These are phyloP conservation scores for Choristoneura fumiferana DNA, from an alignment of 1,140 invertebrate species.

Conservation along the genomic window DNA sequence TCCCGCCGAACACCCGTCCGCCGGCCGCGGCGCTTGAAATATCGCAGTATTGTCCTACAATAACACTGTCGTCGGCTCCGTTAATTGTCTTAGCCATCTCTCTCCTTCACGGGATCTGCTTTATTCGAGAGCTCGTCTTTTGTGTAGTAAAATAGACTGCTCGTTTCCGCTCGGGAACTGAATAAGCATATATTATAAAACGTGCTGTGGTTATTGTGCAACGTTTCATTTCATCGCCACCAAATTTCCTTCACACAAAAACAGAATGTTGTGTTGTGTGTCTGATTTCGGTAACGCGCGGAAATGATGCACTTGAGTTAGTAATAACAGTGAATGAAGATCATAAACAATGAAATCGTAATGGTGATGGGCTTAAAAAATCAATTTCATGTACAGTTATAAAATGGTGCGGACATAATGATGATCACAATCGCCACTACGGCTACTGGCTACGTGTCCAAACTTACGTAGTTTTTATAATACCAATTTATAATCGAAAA, in stretches of 20 bases:
- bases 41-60: conserved; percentile 68
- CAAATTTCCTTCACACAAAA: conserved; percentile 52
- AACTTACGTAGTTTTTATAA: background rate
- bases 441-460: conserved; percentile 3
- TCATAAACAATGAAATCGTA: conserved; percentile 67
- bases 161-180: conserved; percentile 38
- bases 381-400: conserved; percentile 70
- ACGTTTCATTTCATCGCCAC: conserved; percentile 44
- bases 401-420: conserved; percentile 37
- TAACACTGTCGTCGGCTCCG: conserved; percentile 64
- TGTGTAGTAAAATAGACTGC: conserved; percentile 42
- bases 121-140: conserved; percentile 38
- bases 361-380: conserved; percentile 67
- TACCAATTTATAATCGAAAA: background rate
- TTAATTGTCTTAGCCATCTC: conserved; percentile 60
- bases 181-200: conserved; percentile 24
- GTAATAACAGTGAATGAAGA: conserved; percentile 52
- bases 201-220: conserved; percentile 36
- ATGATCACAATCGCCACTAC: conserved; percentile 26
- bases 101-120: conserved; percentile 34
- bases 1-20: conserved; percentile 58
- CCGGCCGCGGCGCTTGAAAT: conserved; percentile 57
- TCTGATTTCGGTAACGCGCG: conserved; percentile 61
- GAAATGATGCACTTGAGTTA: conserved; percentile 48
- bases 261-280: conserved; percentile 37